Base-by-base conservation (phyloP, 2,888 invertebrate species). In the Drosophila falleni region DNA sequence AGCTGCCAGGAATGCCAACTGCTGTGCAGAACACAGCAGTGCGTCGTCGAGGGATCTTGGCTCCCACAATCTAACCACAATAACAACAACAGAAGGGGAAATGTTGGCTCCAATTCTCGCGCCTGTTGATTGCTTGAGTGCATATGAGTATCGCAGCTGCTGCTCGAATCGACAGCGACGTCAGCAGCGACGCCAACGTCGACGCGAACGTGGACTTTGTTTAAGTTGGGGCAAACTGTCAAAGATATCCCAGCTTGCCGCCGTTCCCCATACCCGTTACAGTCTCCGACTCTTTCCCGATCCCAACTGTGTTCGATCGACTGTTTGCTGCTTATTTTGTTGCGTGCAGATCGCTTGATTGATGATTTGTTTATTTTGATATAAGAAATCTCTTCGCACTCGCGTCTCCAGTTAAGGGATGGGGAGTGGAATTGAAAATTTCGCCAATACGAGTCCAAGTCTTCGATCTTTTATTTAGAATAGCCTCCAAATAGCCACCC, bases 311-410 rank as follows among this genome's bases (percentile, higher is more conserved):
- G 71, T 39, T 58, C 74, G 61, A 68, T 56, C 74, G 53, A 59
- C 50, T 68, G 59, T 39, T 65, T 50, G 50, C 66, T 64, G 74
- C 58, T 71, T 72, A 46, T 63, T 79, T 62, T 74, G 74, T 74
- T 71, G 79, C 78, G 11, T 78, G 86, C 71, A 78, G 88, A 85
- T 89, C 78, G 72, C 81, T 77, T 89, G 90, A 89, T 90, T 90
- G 90, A 90, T 89, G 90, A 90, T 89, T 90, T 90, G 90, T 90
- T 90, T 90, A 89, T 90, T 90, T 90, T 87, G 80, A 81, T 85
- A 77, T 75, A 74, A 67, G 71, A 74, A 67, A 83, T 90, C 87
- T 76, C 85, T 89, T 89, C 83, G 77, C 89, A 80, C 90, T 78
- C 68, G 50, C 44, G 3, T 33, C 50, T 11, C 6, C 51, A 62